Evolutionary conservation across 2,113 vertebrate genomes (phyloP).

Genomic region (Strigops habroptila): DNA sequence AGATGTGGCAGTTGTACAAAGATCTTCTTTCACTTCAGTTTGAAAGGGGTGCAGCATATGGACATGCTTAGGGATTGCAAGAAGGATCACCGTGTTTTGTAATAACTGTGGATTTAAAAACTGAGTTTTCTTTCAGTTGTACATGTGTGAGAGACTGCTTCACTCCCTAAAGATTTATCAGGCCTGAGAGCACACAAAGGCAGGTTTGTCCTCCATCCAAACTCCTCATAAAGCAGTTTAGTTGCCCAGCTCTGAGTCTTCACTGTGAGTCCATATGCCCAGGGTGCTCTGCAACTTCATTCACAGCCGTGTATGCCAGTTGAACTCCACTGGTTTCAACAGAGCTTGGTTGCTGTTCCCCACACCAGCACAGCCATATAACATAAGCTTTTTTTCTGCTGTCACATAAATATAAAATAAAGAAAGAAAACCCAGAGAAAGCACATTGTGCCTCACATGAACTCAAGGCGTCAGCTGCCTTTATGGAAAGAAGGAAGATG

Average conservation of each 20-base stretch:
- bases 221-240: background rate
- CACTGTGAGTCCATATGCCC: background rate
- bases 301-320: background rate
- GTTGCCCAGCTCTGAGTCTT: background rate
- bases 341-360: background rate
- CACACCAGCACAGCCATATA: background rate
- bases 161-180: background rate
- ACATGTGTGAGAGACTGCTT: background rate
- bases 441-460: background rate
- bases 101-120: background rate
- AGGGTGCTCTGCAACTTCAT: background rate
- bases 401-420: background rate
- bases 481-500: background rate
- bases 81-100: background rate
- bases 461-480: slow-evolving; percentile 16
- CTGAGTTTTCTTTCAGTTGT: background rate
- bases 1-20: background rate
- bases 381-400: background rate
- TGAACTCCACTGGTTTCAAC: background rate
- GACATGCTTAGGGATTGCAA: background rate
- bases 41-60: background rate
- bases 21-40: background rate
- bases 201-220: background rate
- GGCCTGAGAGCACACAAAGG: background rate
- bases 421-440: background rate